phyloP scores from a whole-genome alignment of 2,797 vertebrate genomes.

The Limnodromus scolopaceus region DNA sequence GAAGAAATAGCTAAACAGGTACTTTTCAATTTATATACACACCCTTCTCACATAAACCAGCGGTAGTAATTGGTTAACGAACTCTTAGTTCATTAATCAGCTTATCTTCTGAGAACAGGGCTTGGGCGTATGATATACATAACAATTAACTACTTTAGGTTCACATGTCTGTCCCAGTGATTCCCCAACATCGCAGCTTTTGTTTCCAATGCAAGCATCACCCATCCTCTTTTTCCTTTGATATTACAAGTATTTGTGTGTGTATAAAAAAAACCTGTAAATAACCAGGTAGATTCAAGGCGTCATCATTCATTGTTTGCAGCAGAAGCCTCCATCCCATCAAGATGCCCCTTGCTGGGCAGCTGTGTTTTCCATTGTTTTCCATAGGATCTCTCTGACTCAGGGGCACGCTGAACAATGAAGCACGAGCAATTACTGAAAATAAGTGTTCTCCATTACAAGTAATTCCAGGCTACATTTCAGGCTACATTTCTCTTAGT shows the following conservation, averaged over 20 bases:
- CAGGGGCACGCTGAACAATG: not conserved
- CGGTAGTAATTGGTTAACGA: not conserved
- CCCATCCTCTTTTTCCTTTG: not conserved
- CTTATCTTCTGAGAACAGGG: not conserved
- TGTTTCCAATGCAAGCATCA: not conserved
- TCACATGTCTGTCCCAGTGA: not conserved
- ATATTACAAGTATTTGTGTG: not conserved
- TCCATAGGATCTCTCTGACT: not conserved
- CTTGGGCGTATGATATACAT: not conserved
- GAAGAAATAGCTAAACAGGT: not conserved
- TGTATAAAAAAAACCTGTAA: not conserved
- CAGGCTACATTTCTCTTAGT: not conserved
- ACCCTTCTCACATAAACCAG: not conserved
- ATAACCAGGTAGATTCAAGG: not conserved
- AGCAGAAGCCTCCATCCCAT: not conserved
- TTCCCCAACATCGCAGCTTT: not conserved
- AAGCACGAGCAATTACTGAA: not conserved
- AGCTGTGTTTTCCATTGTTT: not conserved
- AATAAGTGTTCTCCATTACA: not conserved
- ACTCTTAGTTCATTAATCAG: not conserved
- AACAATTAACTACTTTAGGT: not conserved
- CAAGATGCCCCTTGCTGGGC: not conserved
- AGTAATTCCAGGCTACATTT: not conserved
- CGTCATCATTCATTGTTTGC: rapidly evolving
- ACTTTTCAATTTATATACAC: not conserved